Conservation (phyloP, 2,113 vertebrate species). For the Ascaphus truei region DNA sequence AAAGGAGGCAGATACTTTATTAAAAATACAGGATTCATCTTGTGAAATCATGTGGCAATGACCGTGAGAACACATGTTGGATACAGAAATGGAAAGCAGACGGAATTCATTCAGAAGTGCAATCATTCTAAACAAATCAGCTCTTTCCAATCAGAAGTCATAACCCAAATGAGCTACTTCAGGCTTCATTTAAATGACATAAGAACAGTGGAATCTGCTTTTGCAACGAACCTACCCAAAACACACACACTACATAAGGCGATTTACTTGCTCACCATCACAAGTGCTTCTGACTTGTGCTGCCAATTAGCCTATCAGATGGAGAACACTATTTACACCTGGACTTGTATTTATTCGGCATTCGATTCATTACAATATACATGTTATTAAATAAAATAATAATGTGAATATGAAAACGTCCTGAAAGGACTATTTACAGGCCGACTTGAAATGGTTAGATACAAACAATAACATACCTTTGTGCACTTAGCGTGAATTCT, state of each 20-base stretch:
- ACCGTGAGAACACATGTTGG: not conserved
- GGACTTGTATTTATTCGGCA: not conserved
- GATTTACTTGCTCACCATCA: too few relatives aligned
- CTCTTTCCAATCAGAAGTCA: not conserved
- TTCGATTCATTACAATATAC: not conserved
- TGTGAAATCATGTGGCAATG: conserved; percentile 48
- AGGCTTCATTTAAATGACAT: too few relatives aligned
- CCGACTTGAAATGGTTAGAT: conserved; percentile 24
- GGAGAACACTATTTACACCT: too few relatives aligned
- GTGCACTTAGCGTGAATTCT: too few relatives aligned
- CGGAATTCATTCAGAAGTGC: not conserved
- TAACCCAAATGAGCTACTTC: too few relatives aligned
- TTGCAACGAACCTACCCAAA: too few relatives aligned
- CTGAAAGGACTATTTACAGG: not conserved
- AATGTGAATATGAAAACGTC: not conserved
- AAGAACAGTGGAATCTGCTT: too few relatives aligned
- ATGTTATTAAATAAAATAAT: not conserved
- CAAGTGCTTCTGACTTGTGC: too few relatives aligned
- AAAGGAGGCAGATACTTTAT: conserved; percentile 62
- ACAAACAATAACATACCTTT: too few relatives aligned
- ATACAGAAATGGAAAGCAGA: not conserved
- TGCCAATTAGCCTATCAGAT: too few relatives aligned
- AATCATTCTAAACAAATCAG: not conserved
- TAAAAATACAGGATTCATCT: conserved; percentile 71
- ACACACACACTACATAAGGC: too few relatives aligned